phyloP scores from a whole-genome alignment of 2,888 invertebrate genomes.

The Drepana falcataria region DNA sequence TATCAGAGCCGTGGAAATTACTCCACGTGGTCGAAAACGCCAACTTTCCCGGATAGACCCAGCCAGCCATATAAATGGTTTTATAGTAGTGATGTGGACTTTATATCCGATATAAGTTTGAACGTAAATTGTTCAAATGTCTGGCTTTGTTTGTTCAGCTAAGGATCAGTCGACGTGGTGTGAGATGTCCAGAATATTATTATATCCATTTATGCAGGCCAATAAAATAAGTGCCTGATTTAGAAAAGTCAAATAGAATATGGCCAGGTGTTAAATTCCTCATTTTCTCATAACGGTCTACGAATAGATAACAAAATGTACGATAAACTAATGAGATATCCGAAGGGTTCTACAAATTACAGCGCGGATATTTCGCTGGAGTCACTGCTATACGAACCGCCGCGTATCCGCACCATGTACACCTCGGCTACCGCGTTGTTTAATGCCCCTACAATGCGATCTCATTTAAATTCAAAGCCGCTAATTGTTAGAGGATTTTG shows the following conservation, averaged over 20 bases:
- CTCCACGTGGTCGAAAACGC: neutral
- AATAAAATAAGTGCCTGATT: too few relatives aligned
- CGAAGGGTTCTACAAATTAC: neutral
- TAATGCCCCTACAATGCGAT: slow-evolving; percentile 2
- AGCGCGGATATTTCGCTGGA: neutral
- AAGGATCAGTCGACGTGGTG: too few relatives aligned
- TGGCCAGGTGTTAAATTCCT: too few relatives aligned
- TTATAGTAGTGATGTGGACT: slow-evolving; percentile 11
- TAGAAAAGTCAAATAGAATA: too few relatives aligned
- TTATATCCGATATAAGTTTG: neutral
- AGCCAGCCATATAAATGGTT: slow-evolving; percentile 20
- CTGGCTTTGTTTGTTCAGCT: too few relatives aligned
- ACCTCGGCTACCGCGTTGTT: neutral
- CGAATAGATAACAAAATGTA: too few relatives aligned
- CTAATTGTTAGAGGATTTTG: slow-evolving; percentile 25
- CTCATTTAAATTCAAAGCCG: slow-evolving; percentile 15
- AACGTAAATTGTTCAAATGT: too few relatives aligned
- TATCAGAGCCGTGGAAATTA: neutral
- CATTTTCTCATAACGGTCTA: too few relatives aligned
- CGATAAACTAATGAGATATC: too few relatives aligned
- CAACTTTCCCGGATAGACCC: slow-evolving; percentile 1
- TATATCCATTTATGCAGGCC: too few relatives aligned
- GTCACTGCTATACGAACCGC: neutral
- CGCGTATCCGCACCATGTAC: neutral
- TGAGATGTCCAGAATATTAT: too few relatives aligned